Conservation (phyloP, 2,113 vertebrate species). For the Cercopithecus mona region DNA sequence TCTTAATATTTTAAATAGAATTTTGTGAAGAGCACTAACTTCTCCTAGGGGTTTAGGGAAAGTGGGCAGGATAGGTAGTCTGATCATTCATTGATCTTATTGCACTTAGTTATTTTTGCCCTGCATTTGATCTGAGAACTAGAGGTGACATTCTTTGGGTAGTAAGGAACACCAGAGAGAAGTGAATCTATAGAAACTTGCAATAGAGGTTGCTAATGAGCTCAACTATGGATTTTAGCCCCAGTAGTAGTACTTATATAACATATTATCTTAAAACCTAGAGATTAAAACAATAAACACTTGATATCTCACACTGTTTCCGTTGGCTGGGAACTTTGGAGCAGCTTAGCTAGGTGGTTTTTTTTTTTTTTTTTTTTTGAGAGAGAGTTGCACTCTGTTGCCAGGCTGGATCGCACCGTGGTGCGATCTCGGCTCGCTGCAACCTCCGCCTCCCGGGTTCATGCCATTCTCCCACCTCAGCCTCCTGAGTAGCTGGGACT, state of each 20-base stretch:
- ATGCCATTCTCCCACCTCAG: no score
- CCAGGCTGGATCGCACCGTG: no score
- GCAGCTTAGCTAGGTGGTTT: background rate
- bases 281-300: background rate
- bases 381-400: no score
- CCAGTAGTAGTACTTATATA: background rate
- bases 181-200: background rate
- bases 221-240: background rate
- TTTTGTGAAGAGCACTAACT: background rate
- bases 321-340: background rate
- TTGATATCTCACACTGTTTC: background rate
- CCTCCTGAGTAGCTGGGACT: no score
- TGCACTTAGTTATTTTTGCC: background rate
- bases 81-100: background rate
- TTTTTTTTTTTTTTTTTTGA: no score
- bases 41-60: background rate
- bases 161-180: background rate
- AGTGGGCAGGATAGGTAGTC: background rate
- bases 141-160: background rate
- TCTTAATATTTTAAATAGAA: background rate
- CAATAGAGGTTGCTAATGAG: background rate
- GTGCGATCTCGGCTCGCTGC: no score
- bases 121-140: conserved; percentile 7
- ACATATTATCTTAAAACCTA: background rate
- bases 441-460: no score